Evolutionary conservation across 1,140 invertebrate genomes (phyloP).

Genomic region (Heliconius melpomene): DNA sequence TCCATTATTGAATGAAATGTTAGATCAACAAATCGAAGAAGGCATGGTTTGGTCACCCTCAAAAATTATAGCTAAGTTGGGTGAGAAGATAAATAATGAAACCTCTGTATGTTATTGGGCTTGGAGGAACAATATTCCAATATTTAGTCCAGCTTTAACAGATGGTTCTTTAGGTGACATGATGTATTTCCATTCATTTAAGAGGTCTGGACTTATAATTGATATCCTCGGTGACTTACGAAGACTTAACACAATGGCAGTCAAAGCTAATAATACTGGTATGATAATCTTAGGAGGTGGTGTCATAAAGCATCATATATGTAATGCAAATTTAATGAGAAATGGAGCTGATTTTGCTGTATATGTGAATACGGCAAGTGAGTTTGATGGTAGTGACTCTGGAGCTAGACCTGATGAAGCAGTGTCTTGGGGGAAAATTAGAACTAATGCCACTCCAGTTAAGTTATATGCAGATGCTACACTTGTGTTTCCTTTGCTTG

Average conservation of each 20-base stretch:
- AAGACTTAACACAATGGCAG: constrained; percentile 96
- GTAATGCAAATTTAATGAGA: constrained; percentile 98
- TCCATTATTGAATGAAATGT: constrained; percentile 95
- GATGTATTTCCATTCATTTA: constrained; percentile 99
- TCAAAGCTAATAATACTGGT: constrained; percentile 95
- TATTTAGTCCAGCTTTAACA: constrained; percentile 98
- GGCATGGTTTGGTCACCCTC: constrained; percentile 95
- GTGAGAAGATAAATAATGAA: constrained; percentile 94
- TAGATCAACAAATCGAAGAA: constrained; percentile 91
- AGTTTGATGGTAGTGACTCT: constrained; percentile 99
- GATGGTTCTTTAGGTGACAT: constrained; percentile 99
- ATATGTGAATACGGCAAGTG: constrained; percentile 97
- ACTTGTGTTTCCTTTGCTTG: constrained; percentile 95
- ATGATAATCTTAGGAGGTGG: constrained; percentile 99
- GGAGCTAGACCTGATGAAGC: constrained; percentile 99
- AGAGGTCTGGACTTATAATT: constrained; percentile 94
- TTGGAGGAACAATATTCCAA: constrained; percentile 97
- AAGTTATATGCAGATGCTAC: constrained; percentile 98
- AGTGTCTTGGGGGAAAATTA: constrained; percentile 99
- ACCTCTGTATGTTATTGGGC: constrained; percentile 99
- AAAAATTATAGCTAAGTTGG: constrained; percentile 84
- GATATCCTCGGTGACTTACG: constrained; percentile 97
- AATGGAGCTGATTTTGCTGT: constrained; percentile 99
- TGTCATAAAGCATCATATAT: constrained; percentile 99
- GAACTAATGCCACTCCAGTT: constrained; percentile 92